These are phyloP conservation scores for Troides helena DNA, from an alignment of 2,888 invertebrate genomes.

Conservation along the genomic window DNA sequence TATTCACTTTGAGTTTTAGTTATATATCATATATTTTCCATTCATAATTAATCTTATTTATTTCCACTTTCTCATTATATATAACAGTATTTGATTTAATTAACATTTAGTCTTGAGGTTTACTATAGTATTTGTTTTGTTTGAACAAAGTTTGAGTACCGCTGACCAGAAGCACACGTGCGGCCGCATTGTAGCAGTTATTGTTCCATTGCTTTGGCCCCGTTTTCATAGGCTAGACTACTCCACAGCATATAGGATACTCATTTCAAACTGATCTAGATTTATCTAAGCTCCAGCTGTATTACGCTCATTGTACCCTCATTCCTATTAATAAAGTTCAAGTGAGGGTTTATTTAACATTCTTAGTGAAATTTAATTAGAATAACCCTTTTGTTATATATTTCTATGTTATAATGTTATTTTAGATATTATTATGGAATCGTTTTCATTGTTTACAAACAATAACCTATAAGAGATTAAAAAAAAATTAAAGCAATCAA, in stretches of 20 bases:
- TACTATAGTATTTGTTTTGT: background rate
- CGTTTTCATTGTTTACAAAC: too few relatives aligned
- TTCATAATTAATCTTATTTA: too few relatives aligned
- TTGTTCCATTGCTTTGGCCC: constrained; percentile 27
- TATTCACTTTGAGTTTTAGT: too few relatives aligned
- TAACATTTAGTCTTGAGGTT: too few relatives aligned
- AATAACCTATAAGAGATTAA: too few relatives aligned
- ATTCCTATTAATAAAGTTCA: background rate
- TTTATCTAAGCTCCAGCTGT: background rate
- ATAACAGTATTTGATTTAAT: too few relatives aligned
- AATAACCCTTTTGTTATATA: background rate
- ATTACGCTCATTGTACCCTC: background rate
- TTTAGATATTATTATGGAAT: too few relatives aligned
- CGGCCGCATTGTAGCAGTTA: constrained; percentile 25
- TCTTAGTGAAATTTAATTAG: too few relatives aligned
- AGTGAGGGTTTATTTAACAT: too few relatives aligned
- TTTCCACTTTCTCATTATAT: too few relatives aligned
- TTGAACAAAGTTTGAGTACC: constrained; percentile 4
- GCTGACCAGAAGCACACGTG: constrained; percentile 21
- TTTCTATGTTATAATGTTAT: background rate
- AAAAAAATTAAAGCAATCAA: too few relatives aligned
- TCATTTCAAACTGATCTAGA: background rate
- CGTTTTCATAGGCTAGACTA: constrained; percentile 16
- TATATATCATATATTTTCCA: too few relatives aligned
- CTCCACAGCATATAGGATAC: constrained; percentile 4